These are phyloP conservation scores for Platichthys flesus DNA, from an alignment of 2,113 vertebrate genomes.

Conservation along the genomic window DNA sequence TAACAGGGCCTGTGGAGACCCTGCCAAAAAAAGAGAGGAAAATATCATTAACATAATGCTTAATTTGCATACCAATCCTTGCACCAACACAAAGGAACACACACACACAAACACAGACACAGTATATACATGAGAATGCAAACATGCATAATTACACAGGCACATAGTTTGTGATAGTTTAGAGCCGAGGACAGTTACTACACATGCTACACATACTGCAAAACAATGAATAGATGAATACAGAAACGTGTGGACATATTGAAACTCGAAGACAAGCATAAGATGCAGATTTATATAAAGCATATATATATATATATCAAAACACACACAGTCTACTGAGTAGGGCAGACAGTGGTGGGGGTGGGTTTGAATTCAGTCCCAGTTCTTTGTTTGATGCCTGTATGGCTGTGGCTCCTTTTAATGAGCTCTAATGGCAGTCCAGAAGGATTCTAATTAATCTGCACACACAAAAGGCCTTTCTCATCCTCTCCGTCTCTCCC, in stretches of 20 bases:
- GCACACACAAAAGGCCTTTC: conserved; percentile 72
- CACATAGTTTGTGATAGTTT: not conserved
- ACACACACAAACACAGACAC: not conserved
- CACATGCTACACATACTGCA: no score
- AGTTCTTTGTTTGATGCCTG: conserved; percentile 82
- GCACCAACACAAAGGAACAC: conserved; percentile 46
- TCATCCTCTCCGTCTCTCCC: conserved; percentile 26
- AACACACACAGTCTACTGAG: conserved; percentile 15
- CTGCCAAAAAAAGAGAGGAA: conserved; percentile 42
- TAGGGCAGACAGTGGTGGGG: conserved; percentile 41
- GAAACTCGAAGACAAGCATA: no score
- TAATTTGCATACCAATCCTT: conserved; percentile 60
- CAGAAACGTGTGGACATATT: no score
- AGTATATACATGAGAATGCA: conserved; percentile 2
- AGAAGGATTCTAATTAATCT: conserved; percentile 84
- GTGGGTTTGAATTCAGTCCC: conserved; percentile 37
- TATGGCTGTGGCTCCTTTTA: conserved; percentile 79
- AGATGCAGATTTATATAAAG: not conserved
- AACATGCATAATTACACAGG: not conserved
- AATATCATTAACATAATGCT: conserved; percentile 69
- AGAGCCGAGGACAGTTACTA: not conserved
- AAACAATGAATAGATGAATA: not conserved
- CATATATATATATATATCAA: not conserved
- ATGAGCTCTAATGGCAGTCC: conserved; percentile 82
- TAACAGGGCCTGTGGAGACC: conserved; percentile 68